These are phyloP conservation scores for Sebastes matsubarae DNA, from an alignment of 2,797 vertebrate species.

Conservation along the genomic window DNA sequence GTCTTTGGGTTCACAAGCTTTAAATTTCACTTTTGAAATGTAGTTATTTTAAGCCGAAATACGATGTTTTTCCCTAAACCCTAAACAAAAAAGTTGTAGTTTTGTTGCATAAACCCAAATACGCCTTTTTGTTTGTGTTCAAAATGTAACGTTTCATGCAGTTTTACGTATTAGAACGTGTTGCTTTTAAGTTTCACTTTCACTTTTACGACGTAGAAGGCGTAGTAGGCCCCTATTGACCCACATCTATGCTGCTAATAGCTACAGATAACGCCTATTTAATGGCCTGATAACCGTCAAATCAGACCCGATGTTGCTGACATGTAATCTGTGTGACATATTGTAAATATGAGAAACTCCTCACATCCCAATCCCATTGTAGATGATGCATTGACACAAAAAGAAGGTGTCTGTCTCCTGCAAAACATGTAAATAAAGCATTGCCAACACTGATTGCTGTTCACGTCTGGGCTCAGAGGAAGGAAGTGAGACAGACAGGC, in stretches of 20 bases:
- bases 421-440: constrained; percentile 73
- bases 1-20: too few species aligned
- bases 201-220: not conserved
- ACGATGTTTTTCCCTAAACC: too few species aligned
- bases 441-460: constrained; percentile 53
- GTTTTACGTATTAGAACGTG: not conserved
- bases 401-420: constrained; percentile 58
- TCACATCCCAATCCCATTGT: constrained; percentile 11
- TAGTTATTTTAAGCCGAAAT: too few species aligned
- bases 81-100: too few species aligned
- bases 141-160: too few species aligned
- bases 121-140: too few species aligned
- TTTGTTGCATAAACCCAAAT: too few species aligned
- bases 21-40: too few species aligned
- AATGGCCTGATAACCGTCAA: not conserved
- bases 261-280: not conserved
- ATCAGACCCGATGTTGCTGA: constrained; percentile 10
- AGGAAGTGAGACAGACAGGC: constrained; percentile 57
- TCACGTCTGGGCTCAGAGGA: constrained; percentile 41
- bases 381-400: constrained; percentile 34
- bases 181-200: not conserved
- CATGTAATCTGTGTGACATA: constrained; percentile 25
- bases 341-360: constrained; percentile 37
- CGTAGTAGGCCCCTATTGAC: not conserved
- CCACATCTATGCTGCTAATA: not conserved